Percentiles rank a stretch among this genome's conserved stretches.
These are phyloP conservation scores for Standfussiana lucernea DNA, from an alignment of 2,888 invertebrate species.

Conservation along the genomic window DNA sequence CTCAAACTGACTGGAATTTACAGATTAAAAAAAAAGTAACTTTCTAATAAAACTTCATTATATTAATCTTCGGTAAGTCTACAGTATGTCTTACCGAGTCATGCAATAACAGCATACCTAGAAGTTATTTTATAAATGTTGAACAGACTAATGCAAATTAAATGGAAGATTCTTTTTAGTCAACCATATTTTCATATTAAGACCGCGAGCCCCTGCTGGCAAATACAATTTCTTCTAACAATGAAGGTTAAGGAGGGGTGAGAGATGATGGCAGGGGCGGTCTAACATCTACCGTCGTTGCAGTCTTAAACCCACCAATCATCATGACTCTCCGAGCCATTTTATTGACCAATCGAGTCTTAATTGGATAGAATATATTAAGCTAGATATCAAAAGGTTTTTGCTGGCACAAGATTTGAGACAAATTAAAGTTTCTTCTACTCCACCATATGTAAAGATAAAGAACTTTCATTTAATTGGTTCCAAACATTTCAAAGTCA, in stretches of 20 bases:
- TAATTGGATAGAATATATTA: not conserved
- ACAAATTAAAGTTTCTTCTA: not conserved
- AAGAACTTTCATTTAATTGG: conserved; percentile 27
- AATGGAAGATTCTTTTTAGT: conserved; percentile 82
- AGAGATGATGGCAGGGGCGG: conserved; percentile 36
- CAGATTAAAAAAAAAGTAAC: not conserved
- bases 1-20: not conserved
- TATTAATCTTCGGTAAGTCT: conserved; percentile 17
- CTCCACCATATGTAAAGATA: not conserved
- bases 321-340: conserved; percentile 9
- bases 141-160: conserved; percentile 82
- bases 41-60: not conserved
- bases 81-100: conserved; percentile 38
- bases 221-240: conserved; percentile 84
- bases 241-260: conserved; percentile 65
- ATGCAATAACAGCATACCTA: conserved; percentile 64
- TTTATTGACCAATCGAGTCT: not conserved
- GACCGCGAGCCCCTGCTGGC: conserved; percentile 80
- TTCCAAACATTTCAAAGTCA: conserved; percentile 27
- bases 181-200: conserved; percentile 87
- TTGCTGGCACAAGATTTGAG: not conserved
- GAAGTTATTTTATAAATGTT: conserved; percentile 71
- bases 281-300: conserved; percentile 20
- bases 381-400: not conserved
- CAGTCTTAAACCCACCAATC: conserved; percentile 46